Conservation (phyloP, 2,113 vertebrate genomes). For the Cairina moschata region DNA sequence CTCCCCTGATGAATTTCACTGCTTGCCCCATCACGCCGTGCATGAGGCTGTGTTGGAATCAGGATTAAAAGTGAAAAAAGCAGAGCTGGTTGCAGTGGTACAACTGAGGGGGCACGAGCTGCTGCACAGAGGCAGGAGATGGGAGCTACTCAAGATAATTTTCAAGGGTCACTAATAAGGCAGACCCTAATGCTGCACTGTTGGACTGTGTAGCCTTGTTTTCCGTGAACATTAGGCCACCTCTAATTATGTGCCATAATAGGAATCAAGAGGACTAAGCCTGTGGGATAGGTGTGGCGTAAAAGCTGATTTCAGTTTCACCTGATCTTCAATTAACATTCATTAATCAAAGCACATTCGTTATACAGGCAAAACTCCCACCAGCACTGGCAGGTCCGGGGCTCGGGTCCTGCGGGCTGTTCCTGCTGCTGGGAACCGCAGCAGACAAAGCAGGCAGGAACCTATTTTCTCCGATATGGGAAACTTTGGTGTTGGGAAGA, state of each 20-base stretch:
- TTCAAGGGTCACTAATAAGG: neutral
- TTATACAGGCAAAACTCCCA: neutral
- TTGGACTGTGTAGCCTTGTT: neutral
- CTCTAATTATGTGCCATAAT: neutral
- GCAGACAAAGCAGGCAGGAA: neutral
- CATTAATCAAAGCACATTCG: neutral
- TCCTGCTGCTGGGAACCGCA: neutral
- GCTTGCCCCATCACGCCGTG: rapidly evolving
- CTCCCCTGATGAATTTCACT: neutral
- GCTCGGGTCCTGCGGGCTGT: neutral
- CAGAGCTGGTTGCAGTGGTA: neutral
- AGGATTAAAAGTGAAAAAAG: neutral
- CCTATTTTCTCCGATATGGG: rapidly evolving
- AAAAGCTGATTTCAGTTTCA: neutral
- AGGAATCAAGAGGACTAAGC: neutral
- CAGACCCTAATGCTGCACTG: neutral
- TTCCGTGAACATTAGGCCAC: neutral
- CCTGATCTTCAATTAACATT: neutral
- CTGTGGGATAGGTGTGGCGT: neutral
- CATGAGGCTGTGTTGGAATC: neutral
- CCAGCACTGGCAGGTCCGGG: neutral
- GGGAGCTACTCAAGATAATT: neutral
- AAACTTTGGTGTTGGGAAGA: neutral
- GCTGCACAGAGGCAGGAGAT: neutral
- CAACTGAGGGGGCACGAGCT: neutral